Evolutionary conservation across 2,797 vertebrate species (phyloP).

Genomic region (Sitta carolinensis): DNA sequence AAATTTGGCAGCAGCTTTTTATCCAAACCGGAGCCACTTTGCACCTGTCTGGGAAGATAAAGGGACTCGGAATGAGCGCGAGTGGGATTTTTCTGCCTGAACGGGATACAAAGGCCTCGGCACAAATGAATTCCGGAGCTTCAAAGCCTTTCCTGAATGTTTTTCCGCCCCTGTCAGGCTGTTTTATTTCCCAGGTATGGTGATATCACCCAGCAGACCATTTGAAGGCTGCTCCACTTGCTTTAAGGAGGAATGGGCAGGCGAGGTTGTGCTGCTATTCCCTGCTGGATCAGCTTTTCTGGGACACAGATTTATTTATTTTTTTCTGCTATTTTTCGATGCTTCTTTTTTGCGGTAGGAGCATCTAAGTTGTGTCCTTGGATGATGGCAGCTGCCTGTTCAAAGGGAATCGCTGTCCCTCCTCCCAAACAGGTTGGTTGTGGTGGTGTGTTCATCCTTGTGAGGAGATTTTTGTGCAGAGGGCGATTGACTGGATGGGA

Average conservation of each 20-base stretch:
- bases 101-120: background rate
- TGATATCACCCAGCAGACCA: background rate
- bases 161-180: background rate
- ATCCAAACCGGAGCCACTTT: slow-evolving; percentile 1
- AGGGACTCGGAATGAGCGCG: background rate
- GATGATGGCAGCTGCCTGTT: background rate
- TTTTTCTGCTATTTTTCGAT: background rate
- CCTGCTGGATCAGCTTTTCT: slow-evolving; percentile 13
- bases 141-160: slow-evolving; percentile 12
- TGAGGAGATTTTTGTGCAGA: rapidly evolving
- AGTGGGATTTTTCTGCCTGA: background rate
- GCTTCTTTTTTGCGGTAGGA: background rate
- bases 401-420: rapidly evolving
- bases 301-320: background rate
- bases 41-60: slow-evolving; percentile 24
- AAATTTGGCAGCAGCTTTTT: slow-evolving; percentile 33
- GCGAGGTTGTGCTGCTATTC: background rate
- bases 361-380: background rate
- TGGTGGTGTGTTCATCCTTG: rapidly evolving
- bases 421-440: rapidly evolving
- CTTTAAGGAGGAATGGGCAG: background rate
- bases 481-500: background rate
- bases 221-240: background rate
- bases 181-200: background rate
- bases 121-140: background rate